phyloP scores from a whole-genome alignment of 2,113 vertebrate genomes.

The Rhinolophus sinicus region DNA sequence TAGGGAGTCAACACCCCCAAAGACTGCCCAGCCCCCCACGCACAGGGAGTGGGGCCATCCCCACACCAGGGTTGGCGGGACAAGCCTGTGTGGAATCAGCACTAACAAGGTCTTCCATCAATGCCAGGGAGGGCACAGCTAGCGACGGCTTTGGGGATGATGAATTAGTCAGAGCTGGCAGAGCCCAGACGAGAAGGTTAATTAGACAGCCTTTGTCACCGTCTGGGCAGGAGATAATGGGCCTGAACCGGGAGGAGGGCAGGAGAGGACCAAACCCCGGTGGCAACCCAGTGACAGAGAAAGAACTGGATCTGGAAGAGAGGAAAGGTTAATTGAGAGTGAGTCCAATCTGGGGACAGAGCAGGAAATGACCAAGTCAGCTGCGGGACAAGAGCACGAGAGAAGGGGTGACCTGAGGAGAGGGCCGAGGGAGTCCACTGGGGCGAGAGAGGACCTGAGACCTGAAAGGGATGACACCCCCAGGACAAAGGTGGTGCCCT shows the following conservation, averaged over 20 bases:
- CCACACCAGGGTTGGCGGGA: background rate
- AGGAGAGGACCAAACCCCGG: background rate
- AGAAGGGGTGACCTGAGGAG: background rate
- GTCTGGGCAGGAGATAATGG: slow-evolving; percentile 66
- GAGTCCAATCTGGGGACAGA: background rate
- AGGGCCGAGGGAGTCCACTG: background rate
- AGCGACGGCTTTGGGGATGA: background rate
- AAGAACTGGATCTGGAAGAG: slow-evolving; percentile 23
- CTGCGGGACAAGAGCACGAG: background rate
- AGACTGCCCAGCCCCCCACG: background rate
- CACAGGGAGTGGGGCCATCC: rapidly evolving
- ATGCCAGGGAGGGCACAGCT: background rate
- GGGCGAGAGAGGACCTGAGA: background rate
- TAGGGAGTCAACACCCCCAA: background rate
- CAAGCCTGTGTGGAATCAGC: background rate
- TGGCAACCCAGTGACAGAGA: slow-evolving; percentile 26
- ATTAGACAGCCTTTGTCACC: slow-evolving; percentile 54
- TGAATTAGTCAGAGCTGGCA: slow-evolving; percentile 47
- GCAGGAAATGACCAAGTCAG: slow-evolving; percentile 24
- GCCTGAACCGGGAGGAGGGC: background rate
- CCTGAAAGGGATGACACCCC: rapidly evolving
- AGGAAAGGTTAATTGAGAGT: slow-evolving; percentile 65
- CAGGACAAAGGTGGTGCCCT: background rate
- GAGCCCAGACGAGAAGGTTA: background rate
- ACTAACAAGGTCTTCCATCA: background rate